Evolutionary conservation across 2,888 invertebrate species (phyloP).

Genomic region (Tethea ocularis): DNA sequence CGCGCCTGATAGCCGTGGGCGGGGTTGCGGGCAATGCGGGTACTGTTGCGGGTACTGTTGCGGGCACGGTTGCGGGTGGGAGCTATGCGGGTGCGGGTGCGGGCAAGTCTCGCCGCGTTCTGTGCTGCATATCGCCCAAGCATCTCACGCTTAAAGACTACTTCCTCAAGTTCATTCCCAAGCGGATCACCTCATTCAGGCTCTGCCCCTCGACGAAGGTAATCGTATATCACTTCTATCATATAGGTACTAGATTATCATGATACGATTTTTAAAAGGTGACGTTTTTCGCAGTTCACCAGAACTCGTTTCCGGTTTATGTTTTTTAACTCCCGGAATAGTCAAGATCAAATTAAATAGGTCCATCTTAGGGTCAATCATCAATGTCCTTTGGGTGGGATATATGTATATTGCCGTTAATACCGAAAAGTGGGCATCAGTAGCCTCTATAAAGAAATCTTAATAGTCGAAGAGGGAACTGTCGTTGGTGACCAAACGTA

Average conservation of each 20-base stretch:
- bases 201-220: constrained; percentile 97
- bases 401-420: no score
- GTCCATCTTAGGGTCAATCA: no score
- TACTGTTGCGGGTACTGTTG: background rate
- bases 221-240: constrained; percentile 13
- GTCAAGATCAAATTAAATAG: no score
- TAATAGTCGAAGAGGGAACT: no score
- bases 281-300: no score
- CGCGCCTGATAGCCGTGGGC: background rate
- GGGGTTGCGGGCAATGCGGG: background rate
- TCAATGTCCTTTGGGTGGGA: no score
- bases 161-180: constrained; percentile 96
- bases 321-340: no score
- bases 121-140: constrained; percentile 95
- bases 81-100: constrained; percentile 84
- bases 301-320: no score
- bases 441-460: no score
- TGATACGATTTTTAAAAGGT: background rate
- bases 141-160: constrained; percentile 96
- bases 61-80: constrained; percentile 84
- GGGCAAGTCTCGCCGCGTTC: constrained; percentile 92
- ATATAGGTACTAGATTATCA: background rate
- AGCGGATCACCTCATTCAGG: constrained; percentile 94
- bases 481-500: no score
- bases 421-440: no score